Percentiles rank a stretch among this genome's conserved stretches.
These are phyloP conservation scores for Stichodactyla mertensii DNA, from an alignment of 64 coral and sea anemone species.

Conservation along the genomic window DNA sequence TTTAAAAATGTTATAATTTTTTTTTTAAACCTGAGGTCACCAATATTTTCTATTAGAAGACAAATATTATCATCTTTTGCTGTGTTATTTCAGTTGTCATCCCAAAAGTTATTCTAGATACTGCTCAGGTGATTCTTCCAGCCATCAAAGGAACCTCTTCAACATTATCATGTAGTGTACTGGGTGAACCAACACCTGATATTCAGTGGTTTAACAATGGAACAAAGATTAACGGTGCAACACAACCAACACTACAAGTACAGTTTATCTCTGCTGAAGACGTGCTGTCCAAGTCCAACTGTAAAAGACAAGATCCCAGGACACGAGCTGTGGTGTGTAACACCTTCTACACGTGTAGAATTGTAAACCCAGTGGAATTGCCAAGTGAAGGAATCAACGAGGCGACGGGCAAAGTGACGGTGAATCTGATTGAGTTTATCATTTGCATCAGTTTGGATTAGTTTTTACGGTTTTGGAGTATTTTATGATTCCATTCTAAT, in stretches of 20 bases:
- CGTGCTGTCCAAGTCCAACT: no score
- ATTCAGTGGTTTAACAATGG: no score
- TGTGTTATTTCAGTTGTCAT: not conserved
- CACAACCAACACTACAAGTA: no score
- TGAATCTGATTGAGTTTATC: not conserved
- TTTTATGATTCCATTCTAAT: not conserved
- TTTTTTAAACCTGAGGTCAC: not conserved
- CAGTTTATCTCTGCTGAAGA: no score
- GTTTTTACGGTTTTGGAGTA: no score
- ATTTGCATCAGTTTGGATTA: no score
- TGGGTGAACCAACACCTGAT: not conserved
- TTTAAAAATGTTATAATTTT: not conserved
- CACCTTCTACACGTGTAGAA: not conserved
- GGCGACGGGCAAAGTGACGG: not conserved
- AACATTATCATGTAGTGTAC: not conserved
- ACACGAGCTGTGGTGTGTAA: not conserved
- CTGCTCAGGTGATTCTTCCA: not conserved
- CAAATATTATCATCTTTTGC: not conserved
- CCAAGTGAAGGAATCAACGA: not conserved
- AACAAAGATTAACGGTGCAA: no score
- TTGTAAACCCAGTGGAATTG: not conserved
- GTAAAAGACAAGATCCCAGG: constrained; percentile 12
- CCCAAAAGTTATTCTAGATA: not conserved
- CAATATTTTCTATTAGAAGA: not conserved
- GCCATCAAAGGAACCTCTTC: not conserved